Base-by-base conservation (phyloP, 1,140 invertebrate species). In the Drosophila albomicans region DNA sequence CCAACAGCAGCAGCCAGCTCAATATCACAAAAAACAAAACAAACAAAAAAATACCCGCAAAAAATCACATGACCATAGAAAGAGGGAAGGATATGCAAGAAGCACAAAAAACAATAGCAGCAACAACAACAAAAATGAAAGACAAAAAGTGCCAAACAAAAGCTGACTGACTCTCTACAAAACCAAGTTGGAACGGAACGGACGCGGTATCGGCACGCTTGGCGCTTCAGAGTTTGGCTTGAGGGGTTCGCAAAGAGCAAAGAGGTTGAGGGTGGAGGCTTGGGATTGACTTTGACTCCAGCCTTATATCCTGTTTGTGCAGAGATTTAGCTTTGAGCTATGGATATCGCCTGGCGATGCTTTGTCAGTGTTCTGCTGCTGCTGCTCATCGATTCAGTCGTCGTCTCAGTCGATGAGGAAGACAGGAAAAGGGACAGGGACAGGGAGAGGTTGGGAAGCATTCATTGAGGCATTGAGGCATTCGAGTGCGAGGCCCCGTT, bases 321-420 rank as follows among this genome's bases (percentile, higher is more conserved):
- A 79, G 84, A 87, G 84, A 87, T 87, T 87, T 87, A 75, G 84
- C 84, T 87, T 87, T 87, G 84, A 87, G 84, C 84, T 87, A 87
- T 87, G 84, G 84, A 87, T 87, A 87, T 87, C 84, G 84, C 25
- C 46, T 25, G 30, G 32, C 63, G 38, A 35, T 54, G 63, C 70
- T 73, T 71, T 72, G 51, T 54, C 28, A n/a, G 10, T 52, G 25
- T 32, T 11, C 10, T 3, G 20, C 7, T 49, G 46, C 25, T 64
- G 52, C 46, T 57, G 79, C 79, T 82, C 82, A 87, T 86, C 82
- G 82, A 86, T 86, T 82, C 78, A 76, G 52, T 32, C 32, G 32
- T 32, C 32, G 35, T 78, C 43, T 25, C 20, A 25, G 62, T 51
- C 61, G 68, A 13, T 45, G 52, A 25, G 20, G 20, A 4, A 45